Percentiles rank a stretch among this genome's conserved stretches.
These are phyloP conservation scores for Norana najaformis DNA, from an alignment of 2,888 invertebrate genomes.

Conservation along the genomic window DNA sequence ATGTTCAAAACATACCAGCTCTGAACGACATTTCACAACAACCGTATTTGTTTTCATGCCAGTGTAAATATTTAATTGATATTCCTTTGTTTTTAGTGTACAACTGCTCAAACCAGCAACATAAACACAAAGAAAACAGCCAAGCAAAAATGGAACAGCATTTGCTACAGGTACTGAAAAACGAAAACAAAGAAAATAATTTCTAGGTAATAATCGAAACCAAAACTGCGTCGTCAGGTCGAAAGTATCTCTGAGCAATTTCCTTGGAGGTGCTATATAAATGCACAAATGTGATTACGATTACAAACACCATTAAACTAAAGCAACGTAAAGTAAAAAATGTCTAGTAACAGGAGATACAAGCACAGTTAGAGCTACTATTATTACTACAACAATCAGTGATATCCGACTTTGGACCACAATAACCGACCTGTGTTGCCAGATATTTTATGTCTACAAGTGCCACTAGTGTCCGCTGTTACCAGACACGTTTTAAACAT, in stretches of 20 bases:
- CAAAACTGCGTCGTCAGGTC: too few species aligned
- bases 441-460: not conserved
- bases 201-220: not conserved
- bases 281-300: too few species aligned
- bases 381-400: too few species aligned
- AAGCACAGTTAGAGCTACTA: not conserved
- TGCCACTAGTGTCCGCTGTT: too few species aligned
- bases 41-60: not conserved
- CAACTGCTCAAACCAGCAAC: too few species aligned
- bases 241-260: too few species aligned
- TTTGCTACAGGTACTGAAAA: too few species aligned
- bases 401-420: not conserved
- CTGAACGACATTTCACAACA: not conserved
- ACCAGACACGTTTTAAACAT: too few species aligned
- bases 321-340: not conserved
- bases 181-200: not conserved
- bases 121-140: too few species aligned
- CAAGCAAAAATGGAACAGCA: too few species aligned
- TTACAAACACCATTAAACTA: too few species aligned
- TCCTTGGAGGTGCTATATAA: too few species aligned
- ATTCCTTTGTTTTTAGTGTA: not conserved
- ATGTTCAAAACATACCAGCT: not conserved
- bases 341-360: not conserved
- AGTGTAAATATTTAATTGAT: not conserved
- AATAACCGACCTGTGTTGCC: not conserved